A percentile compares a stretch with the other conserved stretches of the same genome.
phyloP scores from a whole-genome alignment of 2,888 invertebrate genomes.

The Omphaloscelis lunosa region DNA sequence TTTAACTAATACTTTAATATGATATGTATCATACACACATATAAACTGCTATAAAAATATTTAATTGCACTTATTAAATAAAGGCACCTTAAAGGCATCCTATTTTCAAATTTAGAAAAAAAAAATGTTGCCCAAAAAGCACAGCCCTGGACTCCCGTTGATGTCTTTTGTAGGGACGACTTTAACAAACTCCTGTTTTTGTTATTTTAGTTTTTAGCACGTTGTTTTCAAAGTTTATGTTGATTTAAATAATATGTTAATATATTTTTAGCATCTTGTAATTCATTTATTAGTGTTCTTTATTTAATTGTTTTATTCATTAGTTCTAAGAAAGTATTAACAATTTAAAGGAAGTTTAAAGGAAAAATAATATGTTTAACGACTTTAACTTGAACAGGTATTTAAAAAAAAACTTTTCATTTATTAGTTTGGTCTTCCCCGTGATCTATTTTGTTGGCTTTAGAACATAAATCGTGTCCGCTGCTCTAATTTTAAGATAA shows the following conservation, averaged over 20 bases:
- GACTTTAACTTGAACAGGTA: neutral
- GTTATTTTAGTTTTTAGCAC: neutral
- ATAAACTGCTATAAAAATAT: neutral
- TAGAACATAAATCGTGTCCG: neutral
- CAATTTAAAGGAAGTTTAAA: neutral
- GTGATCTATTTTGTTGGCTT: neutral
- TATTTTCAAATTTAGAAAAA: too few species aligned
- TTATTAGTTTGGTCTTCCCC: neutral
- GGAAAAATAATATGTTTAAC: neutral
- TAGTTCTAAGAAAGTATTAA: conserved; percentile 5
- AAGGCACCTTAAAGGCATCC: too few species aligned
- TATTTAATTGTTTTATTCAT: neutral
- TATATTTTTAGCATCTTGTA: neutral
- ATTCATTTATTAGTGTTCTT: neutral
- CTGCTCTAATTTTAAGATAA: conserved; percentile 6
- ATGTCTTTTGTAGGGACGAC: conserved; percentile 69
- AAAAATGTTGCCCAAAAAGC: too few species aligned
- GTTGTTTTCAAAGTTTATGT: neutral
- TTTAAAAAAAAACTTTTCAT: too few species aligned
- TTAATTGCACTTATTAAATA: too few species aligned
- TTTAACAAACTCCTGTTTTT: neutral
- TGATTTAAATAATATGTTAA: conserved; percentile 22
- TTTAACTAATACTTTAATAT: neutral
- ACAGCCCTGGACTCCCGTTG: conserved; percentile 64
- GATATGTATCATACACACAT: too few species aligned